Percentiles rank a stretch among this genome's conserved stretches.
Conservation (phyloP, 2,113 vertebrate species). For the Aldabrachelys gigantea region DNA sequence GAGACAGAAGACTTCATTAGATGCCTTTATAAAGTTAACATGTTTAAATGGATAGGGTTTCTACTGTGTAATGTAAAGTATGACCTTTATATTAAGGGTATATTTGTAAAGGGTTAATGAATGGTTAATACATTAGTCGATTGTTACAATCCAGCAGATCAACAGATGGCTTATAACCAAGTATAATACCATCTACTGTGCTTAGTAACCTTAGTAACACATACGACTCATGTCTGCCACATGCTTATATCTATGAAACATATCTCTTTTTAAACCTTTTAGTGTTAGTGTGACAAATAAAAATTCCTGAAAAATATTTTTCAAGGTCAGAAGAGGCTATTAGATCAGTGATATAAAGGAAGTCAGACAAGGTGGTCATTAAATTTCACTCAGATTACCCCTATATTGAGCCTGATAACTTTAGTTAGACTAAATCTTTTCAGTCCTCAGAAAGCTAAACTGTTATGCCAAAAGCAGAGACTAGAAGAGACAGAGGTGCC, state of each 20-base stretch:
- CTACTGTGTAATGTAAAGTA: neutral
- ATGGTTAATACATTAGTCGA: neutral
- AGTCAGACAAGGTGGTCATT: neutral
- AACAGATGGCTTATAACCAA: constrained; percentile 12
- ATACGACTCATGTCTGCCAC: neutral
- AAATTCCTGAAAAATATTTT: neutral
- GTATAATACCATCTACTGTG: neutral
- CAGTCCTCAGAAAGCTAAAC: neutral
- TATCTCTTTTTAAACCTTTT: neutral
- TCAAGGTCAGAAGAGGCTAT: neutral
- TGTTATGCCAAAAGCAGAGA: neutral
- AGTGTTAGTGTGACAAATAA: neutral
- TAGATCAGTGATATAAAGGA: neutral
- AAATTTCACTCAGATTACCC: neutral
- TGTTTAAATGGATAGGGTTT: neutral
- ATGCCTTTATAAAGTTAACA: neutral
- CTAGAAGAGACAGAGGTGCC: neutral
- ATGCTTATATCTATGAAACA: neutral
- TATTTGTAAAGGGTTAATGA: constrained; percentile 12
- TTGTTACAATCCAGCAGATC: neutral
- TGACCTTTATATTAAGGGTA: neutral
- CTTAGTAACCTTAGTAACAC: neutral
- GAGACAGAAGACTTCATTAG: neutral
- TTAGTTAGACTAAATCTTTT: neutral
- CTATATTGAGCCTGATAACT: neutral